A percentile compares a stretch with the other conserved stretches of the same genome.
These are phyloP conservation scores for Bovichtus variegatus DNA, from an alignment of 2,797 vertebrate genomes.

Conservation along the genomic window DNA sequence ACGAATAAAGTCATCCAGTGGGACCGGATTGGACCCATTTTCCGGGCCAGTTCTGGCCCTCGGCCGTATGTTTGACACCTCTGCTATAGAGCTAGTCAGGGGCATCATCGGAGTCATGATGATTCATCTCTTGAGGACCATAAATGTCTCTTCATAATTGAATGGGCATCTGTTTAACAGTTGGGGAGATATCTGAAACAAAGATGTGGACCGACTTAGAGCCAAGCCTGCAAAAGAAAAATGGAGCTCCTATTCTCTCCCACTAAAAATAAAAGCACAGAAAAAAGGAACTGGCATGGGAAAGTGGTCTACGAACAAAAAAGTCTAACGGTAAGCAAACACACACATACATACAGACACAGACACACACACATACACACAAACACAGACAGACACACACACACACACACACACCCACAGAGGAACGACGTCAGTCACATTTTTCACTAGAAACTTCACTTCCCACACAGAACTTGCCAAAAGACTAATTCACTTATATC, in stretches of 20 bases:
- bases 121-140: background rate
- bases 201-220: background rate
- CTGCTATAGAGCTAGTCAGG: no score
- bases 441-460: conserved; percentile 21
- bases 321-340: background rate
- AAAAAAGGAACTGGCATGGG: background rate
- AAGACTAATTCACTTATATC: conserved; percentile 64
- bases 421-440: conserved; percentile 8
- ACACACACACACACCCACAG: background rate
- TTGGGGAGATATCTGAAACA: background rate
- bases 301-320: background rate
- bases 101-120: background rate
- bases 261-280: background rate
- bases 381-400: background rate
- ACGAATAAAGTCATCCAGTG: no score
- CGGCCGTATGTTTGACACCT: no score
- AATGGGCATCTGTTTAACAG: background rate
- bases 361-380: background rate
- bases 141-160: background rate
- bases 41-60: no score
- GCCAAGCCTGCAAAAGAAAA: background rate
- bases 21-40: no score
- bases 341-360: background rate
- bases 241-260: background rate
- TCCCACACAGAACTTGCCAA: conserved; percentile 41